These are phyloP conservation scores for Gryllus longicercus DNA, from an alignment of 2,888 invertebrate genomes.

Conservation along the genomic window DNA sequence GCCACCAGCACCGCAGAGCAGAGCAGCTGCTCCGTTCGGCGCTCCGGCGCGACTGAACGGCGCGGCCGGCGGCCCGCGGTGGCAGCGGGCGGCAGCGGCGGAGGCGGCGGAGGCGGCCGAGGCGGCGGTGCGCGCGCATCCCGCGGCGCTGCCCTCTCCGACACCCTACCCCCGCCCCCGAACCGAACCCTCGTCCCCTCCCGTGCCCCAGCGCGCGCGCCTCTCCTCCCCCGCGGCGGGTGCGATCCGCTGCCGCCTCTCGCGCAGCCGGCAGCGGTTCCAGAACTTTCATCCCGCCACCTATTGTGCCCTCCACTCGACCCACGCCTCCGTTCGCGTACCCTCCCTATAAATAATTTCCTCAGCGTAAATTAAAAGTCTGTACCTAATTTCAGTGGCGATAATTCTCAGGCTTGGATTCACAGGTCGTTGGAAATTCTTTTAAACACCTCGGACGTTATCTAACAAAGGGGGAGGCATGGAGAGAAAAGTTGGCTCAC, in stretches of 20 bases:
- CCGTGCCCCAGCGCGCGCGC: not conserved
- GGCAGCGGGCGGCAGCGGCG: not conserved
- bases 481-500: not conserved
- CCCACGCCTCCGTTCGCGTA: not conserved
- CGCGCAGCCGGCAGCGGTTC: not conserved
- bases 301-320: conserved; percentile 17
- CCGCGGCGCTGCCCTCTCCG: not conserved
- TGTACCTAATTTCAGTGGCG: conserved; percentile 4
- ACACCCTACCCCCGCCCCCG: not conserved
- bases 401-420: conserved; percentile 9
- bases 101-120: not conserved
- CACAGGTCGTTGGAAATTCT: conserved; percentile 9
- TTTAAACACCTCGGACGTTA: conserved; percentile 6
- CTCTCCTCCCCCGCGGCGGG: not conserved
- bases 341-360: conserved; percentile 10
- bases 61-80: not conserved
- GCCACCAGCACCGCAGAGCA: not conserved
- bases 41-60: conserved; percentile 2
- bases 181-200: not conserved
- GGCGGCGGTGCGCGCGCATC: not conserved
- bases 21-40: not conserved
- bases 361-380: conserved; percentile 8
- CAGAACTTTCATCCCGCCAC: conserved; percentile 6
- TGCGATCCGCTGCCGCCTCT: not conserved
- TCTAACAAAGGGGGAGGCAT: not conserved